phyloP scores from a whole-genome alignment of 2,797 vertebrate species.

The Enteromius afrohamiltoni region DNA sequence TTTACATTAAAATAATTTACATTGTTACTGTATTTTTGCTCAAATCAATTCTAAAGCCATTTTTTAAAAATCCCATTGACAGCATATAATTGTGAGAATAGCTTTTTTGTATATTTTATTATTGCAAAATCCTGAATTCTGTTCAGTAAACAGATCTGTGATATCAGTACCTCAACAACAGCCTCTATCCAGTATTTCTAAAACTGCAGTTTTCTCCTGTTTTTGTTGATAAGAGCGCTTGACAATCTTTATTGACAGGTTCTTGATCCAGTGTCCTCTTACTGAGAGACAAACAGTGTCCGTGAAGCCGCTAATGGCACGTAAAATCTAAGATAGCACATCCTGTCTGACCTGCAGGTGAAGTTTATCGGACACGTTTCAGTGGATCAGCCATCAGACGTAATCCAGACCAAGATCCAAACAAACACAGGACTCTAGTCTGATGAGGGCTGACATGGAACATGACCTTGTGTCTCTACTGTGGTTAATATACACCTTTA shows the following conservation, averaged over 20 bases:
- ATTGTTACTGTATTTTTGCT: neutral
- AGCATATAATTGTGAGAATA: neutral
- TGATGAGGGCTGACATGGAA: conserved; percentile 8
- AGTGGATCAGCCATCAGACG: conserved; percentile 7
- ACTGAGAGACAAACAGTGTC: neutral
- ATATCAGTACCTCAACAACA: neutral
- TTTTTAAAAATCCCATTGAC: neutral
- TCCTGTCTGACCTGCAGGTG: conserved; percentile 38
- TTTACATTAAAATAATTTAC: neutral
- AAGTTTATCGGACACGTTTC: conserved; percentile 33
- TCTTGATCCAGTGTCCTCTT: conserved; percentile 19
- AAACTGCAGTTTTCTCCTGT: neutral
- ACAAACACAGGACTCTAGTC: conserved; percentile 21
- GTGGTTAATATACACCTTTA: conserved; percentile 32
- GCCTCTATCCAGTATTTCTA: neutral
- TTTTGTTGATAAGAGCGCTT: conserved; percentile 22
- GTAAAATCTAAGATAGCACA: neutral
- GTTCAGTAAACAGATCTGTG: neutral
- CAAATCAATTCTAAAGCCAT: neutral
- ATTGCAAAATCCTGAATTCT: neutral
- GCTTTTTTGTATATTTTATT: neutral
- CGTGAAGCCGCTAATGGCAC: neutral
- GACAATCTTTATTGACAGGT: neutral
- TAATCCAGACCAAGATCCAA: conserved; percentile 38
- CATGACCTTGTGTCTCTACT: conserved; percentile 12